Conservation (phyloP, 2,113 vertebrate genomes). For the Agapornis roseicollis region DNA sequence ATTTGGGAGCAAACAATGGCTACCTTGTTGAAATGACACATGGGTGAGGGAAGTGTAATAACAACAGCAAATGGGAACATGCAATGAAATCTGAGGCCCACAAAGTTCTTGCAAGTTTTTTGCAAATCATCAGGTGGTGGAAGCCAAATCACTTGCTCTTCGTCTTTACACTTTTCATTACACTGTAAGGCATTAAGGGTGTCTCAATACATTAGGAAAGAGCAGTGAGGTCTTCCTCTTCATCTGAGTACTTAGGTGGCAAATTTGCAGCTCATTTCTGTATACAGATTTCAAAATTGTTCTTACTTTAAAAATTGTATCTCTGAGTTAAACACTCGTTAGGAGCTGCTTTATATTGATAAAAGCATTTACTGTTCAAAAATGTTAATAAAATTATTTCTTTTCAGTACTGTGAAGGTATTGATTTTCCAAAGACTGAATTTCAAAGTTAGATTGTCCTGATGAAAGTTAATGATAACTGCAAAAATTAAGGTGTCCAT, state of each 20-base stretch:
- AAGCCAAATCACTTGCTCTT: neutral
- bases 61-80: neutral
- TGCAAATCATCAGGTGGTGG: neutral
- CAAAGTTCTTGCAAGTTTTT: neutral
- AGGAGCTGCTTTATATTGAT: neutral
- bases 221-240: neutral
- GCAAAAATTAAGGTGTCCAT: neutral
- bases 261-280: neutral
- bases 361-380: neutral
- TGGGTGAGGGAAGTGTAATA: neutral
- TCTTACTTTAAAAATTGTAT: neutral
- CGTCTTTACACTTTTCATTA: neutral
- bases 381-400: neutral
- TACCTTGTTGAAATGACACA: neutral
- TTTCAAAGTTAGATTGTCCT: neutral
- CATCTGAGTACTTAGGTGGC: fast-evolving
- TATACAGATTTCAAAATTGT: too few relatives aligned
- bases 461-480: neutral
- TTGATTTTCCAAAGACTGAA: neutral
- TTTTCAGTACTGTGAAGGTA: neutral
- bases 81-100: neutral
- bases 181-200: neutral
- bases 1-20: neutral
- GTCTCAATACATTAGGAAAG: neutral
- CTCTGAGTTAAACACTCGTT: neutral